phyloP scores from a whole-genome alignment of 2,888 invertebrate genomes.

The Lycia hirtaria region DNA sequence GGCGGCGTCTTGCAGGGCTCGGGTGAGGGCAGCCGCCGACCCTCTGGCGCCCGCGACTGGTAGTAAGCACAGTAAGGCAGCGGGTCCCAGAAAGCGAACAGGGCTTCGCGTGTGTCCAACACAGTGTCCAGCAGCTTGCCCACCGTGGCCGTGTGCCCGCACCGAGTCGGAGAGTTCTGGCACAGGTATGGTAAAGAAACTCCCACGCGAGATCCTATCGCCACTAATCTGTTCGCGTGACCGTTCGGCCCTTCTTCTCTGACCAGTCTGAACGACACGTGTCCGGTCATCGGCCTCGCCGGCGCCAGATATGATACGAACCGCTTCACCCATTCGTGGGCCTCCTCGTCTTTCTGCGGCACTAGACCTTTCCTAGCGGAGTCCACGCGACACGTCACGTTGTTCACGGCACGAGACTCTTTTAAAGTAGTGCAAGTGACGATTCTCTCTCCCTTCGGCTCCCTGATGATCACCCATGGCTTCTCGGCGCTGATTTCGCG shows the following conservation, averaged over 20 bases:
- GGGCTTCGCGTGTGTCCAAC: conserved; percentile 91
- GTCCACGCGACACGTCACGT: conserved; percentile 92
- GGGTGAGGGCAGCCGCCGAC: conserved; percentile 75
- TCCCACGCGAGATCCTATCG: conserved; percentile 89
- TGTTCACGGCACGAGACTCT: conserved; percentile 91
- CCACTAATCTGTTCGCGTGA: conserved; percentile 67
- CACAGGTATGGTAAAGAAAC: conserved; percentile 93
- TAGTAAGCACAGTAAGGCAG: conserved; percentile 94
- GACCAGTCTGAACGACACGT: conserved; percentile 91
- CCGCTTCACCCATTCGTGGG: conserved; percentile 89
- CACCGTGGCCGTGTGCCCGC: conserved; percentile 87
- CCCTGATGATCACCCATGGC: conserved; percentile 92
- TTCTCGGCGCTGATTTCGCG: conserved; percentile 90
- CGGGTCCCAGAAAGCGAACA: conserved; percentile 94
- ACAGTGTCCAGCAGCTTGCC: conserved; percentile 88
- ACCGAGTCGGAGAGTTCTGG: conserved; percentile 86
- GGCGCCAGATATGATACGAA: conserved; percentile 89
- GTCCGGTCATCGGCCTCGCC: conserved; percentile 89
- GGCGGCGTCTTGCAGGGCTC: conserved; percentile 85
- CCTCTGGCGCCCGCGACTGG: conserved; percentile 90
- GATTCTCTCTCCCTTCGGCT: conserved; percentile 90
- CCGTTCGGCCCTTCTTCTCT: conserved; percentile 85
- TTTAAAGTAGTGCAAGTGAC: conserved; percentile 94
- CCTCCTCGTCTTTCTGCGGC: conserved; percentile 88
- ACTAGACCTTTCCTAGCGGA: conserved; percentile 88